Conservation (phyloP, 2,888 invertebrate species). For the Pollenia angustigena region DNA sequence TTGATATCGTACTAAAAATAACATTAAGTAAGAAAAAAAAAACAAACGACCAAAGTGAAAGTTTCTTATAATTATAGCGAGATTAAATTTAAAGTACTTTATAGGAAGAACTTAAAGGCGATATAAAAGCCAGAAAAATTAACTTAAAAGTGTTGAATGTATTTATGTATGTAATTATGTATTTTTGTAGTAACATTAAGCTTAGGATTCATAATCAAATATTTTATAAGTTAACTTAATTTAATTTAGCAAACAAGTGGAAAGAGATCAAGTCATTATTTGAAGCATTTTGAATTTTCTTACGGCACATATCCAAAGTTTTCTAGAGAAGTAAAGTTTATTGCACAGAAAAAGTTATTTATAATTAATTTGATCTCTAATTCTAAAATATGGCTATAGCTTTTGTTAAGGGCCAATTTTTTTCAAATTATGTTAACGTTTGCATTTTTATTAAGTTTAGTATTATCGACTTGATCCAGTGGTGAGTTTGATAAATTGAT, state of each 20-base stretch:
- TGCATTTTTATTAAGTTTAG: neutral
- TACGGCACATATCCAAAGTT: constrained; percentile 27
- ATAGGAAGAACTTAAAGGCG: too few relatives aligned
- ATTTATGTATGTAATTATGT: constrained; percentile 54
- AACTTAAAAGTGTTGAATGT: constrained; percentile 48
- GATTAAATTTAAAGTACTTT: constrained; percentile 25
- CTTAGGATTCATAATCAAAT: constrained; percentile 36
- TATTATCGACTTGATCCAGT: constrained; percentile 23
- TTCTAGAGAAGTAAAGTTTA: constrained; percentile 3
- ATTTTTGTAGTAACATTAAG: constrained; percentile 56
- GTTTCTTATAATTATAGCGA: constrained; percentile 39
- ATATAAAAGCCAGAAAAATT: neutral
- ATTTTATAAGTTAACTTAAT: constrained; percentile 6
- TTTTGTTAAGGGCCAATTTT: too few relatives aligned
- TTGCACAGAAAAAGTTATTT: neutral
- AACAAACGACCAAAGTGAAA: constrained; percentile 57
- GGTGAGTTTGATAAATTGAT: neutral
- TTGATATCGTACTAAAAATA: neutral
- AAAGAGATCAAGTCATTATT: constrained; percentile 28
- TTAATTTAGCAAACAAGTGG: neutral
- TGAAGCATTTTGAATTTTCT: constrained; percentile 11
- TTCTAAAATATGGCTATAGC: too few relatives aligned
- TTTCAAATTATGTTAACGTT: neutral
- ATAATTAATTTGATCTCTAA: neutral
- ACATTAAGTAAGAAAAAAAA: constrained; percentile 15